A percentile compares a stretch with the other conserved stretches of the same genome.
These are phyloP conservation scores for Etheostoma cragini DNA, from an alignment of 2,113 vertebrate species.

Conservation along the genomic window DNA sequence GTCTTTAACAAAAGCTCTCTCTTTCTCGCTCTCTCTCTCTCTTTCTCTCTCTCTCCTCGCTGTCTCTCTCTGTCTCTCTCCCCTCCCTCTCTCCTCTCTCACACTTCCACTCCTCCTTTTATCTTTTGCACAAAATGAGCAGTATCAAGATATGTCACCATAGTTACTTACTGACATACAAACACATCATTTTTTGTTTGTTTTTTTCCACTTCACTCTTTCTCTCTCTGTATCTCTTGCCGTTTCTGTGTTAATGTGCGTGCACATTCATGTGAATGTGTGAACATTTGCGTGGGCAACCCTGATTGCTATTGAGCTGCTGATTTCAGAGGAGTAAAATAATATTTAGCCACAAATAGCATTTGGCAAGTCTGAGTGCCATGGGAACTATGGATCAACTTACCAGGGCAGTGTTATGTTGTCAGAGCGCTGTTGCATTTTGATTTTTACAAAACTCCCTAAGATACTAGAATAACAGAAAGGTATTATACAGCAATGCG, in stretches of 20 bases:
- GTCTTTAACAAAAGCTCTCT: background rate
- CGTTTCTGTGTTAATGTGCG: background rate
- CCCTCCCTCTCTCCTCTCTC: background rate
- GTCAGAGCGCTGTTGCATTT: background rate
- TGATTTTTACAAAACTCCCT: background rate
- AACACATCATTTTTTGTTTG: background rate
- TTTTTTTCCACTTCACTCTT: background rate
- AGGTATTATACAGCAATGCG: background rate
- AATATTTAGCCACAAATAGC: slow-evolving; percentile 16
- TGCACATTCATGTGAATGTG: background rate
- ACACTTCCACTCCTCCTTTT: background rate
- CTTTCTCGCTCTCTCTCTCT: background rate
- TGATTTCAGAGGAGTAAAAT: slow-evolving; percentile 39
- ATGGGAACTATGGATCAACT: slow-evolving; percentile 13
- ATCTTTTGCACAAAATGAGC: background rate
- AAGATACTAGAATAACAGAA: background rate
- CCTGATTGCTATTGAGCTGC: slow-evolving; percentile 9
- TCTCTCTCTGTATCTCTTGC: background rate
- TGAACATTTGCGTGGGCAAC: background rate
- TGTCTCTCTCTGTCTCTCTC: background rate
- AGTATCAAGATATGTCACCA: background rate
- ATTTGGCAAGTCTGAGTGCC: slow-evolving; percentile 11
- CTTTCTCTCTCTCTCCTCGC: background rate
- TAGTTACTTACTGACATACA: background rate
- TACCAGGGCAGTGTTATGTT: background rate